These are phyloP conservation scores for Aldabrachelys gigantea DNA, from an alignment of 2,113 vertebrate species.

Conservation along the genomic window DNA sequence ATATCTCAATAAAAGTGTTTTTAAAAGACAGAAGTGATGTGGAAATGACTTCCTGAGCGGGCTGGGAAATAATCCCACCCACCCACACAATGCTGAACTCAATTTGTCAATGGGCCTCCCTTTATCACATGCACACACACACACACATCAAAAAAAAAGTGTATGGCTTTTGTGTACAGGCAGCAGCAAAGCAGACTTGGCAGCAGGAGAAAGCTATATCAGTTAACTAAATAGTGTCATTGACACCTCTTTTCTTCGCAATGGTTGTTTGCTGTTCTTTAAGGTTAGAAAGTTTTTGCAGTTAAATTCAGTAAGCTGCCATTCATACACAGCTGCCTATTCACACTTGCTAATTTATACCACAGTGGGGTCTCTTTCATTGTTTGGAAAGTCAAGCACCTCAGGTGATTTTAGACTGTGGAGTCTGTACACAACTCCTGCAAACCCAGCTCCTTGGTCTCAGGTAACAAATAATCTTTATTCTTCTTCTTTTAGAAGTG, in stretches of 20 bases:
- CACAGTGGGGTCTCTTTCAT: background rate
- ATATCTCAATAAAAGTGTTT: background rate
- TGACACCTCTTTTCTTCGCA: background rate
- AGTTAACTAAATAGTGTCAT: background rate
- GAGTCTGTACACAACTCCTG: background rate
- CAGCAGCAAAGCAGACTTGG: background rate
- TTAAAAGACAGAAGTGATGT: accelerated
- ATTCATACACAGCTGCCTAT: background rate
- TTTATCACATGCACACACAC: background rate
- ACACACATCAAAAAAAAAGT: background rate
- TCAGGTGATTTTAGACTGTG: background rate
- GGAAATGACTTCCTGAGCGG: background rate
- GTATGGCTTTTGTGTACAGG: background rate
- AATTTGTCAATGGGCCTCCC: accelerated
- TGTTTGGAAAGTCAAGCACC: accelerated
- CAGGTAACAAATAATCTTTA: background rate
- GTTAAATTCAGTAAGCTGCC: accelerated
- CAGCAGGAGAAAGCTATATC: background rate
- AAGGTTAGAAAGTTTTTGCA: background rate
- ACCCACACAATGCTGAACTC: accelerated
- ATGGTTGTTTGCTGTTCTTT: background rate
- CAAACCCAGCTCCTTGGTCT: background rate
- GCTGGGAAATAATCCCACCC: accelerated
- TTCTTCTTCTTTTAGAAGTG: background rate
- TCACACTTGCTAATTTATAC: background rate